A percentile compares a stretch with the other conserved stretches of the same genome.
Evolutionary conservation across 2,888 invertebrate species (phyloP).

Genomic region (Dryobota labecula): DNA sequence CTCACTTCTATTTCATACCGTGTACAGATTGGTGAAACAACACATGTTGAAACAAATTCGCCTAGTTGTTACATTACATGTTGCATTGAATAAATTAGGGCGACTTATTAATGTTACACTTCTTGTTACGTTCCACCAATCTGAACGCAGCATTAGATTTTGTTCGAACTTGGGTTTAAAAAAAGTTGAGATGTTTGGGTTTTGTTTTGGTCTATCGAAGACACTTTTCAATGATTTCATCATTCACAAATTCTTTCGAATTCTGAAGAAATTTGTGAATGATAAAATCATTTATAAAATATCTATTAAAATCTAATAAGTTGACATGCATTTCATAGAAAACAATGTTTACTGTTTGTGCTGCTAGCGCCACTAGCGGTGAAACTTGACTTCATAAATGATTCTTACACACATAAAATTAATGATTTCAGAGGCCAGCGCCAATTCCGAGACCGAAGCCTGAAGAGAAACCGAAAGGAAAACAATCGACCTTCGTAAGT

Average conservation of each 20-base stretch:
- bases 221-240: not conserved
- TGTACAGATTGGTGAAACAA: not conserved
- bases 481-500: constrained; percentile 89
- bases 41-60: not conserved
- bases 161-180: not conserved
- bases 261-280: not conserved
- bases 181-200: not conserved
- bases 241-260: too few relatives aligned
- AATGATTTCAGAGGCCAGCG: constrained; percentile 78
- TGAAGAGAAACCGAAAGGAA: constrained; percentile 81
- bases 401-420: not conserved
- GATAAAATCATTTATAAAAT: not conserved
- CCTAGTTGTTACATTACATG: not conserved
- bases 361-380: not conserved
- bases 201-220: not conserved
- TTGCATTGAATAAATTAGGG: not conserved
- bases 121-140: not conserved
- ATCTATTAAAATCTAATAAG: not conserved
- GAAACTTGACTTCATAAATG: not conserved
- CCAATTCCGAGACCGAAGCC: constrained; percentile 84
- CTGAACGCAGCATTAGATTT: not conserved
- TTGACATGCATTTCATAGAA: not conserved
- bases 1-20: not conserved
- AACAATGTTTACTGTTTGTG: not conserved
- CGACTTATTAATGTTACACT: not conserved